A percentile compares a stretch with the other conserved stretches of the same genome.
Conservation (phyloP, 2,113 vertebrate genomes). For the Nematolebias whitei region DNA sequence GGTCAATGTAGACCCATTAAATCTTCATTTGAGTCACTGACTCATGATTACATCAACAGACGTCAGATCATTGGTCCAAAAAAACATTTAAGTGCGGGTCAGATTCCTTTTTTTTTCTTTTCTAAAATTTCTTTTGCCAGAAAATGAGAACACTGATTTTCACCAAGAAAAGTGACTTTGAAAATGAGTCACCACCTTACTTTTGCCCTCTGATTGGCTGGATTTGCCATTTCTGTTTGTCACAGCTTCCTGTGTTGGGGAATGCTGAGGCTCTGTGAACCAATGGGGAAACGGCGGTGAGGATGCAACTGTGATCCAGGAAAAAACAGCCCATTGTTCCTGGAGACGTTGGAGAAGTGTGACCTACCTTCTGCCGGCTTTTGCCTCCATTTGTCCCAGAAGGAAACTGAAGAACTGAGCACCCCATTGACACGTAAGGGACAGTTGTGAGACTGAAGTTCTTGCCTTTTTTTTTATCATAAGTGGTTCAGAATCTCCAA, state of each 20-base stretch:
- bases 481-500: background rate
- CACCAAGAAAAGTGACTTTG: conserved; percentile 64
- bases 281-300: conserved; percentile 64
- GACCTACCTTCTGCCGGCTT: conserved; percentile 50
- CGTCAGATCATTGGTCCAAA: conserved; percentile 33
- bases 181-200: conserved; percentile 61
- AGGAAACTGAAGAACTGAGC: conserved; percentile 15
- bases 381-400: conserved; percentile 13
- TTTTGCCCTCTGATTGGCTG: conserved; percentile 53
- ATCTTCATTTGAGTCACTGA: conserved; percentile 52
- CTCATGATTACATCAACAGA: conserved; percentile 48
- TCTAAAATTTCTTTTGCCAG: background rate
- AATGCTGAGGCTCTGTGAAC: conserved; percentile 49
- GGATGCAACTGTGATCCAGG: conserved; percentile 80
- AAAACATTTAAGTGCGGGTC: background rate
- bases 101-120: conserved; percentile 7
- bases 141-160: conserved; percentile 41
- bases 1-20: conserved; percentile 19
- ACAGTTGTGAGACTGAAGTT: background rate
- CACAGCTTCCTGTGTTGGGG: conserved; percentile 77
- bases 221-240: conserved; percentile 61
- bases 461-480: background rate
- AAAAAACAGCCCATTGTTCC: conserved; percentile 81
- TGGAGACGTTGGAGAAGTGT: conserved; percentile 55
- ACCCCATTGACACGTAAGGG: conserved; percentile 52